phyloP scores from a whole-genome alignment of 2,797 vertebrate species.

The Limnodromus scolopaceus region DNA sequence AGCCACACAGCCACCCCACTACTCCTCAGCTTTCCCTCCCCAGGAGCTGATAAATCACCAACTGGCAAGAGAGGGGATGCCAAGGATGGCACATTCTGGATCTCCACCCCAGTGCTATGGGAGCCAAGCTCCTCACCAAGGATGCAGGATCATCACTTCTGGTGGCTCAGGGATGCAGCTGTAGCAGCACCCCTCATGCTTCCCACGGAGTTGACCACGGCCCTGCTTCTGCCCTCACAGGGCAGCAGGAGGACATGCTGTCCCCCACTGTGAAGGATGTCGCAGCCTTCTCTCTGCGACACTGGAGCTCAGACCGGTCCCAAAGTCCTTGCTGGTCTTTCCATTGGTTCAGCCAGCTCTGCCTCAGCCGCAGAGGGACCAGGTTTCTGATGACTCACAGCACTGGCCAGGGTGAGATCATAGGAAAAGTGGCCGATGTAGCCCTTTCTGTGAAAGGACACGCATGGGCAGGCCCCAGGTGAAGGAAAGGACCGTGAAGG shows the following conservation, averaged over 20 bases:
- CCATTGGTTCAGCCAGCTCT: neutral
- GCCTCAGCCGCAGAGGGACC: neutral
- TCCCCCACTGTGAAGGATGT: fast-evolving
- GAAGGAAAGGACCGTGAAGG: neutral
- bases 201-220: neutral
- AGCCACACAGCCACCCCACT: neutral
- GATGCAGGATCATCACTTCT: neutral
- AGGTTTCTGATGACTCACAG: neutral
- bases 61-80: neutral
- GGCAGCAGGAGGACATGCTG: fast-evolving
- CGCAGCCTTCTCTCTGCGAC: neutral
- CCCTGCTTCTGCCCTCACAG: neutral
- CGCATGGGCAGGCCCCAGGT: neutral
- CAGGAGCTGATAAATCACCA: neutral
- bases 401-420: neutral
- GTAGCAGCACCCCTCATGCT: neutral
- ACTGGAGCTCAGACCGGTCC: neutral
- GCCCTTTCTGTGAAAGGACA: neutral
- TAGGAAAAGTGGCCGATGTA: neutral
- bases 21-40: neutral
- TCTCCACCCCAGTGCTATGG: neutral
- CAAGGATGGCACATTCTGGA: fast-evolving
- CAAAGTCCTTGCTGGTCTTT: neutral
- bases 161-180: neutral
- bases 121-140: neutral